A percentile compares a stretch with the other conserved stretches of the same genome.
These are phyloP conservation scores for Hemicordylus capensis DNA, from an alignment of 2,113 vertebrate species.

Conservation along the genomic window DNA sequence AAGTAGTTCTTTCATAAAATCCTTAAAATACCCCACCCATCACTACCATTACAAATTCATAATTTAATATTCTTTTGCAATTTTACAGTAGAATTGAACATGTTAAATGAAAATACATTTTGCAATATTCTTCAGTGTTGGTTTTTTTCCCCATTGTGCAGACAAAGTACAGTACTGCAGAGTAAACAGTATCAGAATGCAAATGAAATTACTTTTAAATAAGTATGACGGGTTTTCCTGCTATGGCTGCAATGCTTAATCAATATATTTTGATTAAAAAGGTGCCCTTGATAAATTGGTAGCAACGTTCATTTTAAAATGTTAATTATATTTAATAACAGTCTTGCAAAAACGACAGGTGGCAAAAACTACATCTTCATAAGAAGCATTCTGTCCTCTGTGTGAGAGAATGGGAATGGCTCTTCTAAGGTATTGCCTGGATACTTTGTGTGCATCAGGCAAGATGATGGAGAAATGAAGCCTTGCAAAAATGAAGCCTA, in stretches of 20 bases:
- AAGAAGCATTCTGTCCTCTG: neutral
- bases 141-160: too few species aligned
- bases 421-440: too few species aligned
- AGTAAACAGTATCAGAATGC: neutral
- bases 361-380: neutral
- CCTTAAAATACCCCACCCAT: neutral
- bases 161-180: neutral
- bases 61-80: neutral
- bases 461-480: too few species aligned
- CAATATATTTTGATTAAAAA: neutral
- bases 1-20: neutral
- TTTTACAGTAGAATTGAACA: neutral
- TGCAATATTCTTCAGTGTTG: neutral
- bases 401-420: too few species aligned
- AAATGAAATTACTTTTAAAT: neutral
- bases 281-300: neutral
- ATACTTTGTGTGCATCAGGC: too few species aligned
- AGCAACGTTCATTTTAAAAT: too few species aligned
- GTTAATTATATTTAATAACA: neutral
- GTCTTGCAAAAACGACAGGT: neutral
- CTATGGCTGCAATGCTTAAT: neutral
- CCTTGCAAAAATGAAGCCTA: too few species aligned
- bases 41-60: neutral
- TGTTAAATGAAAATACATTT: neutral
- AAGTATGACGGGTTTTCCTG: neutral